A percentile compares a stretch with the other conserved stretches of the same genome.
These are phyloP conservation scores for Bibio marci DNA, from an alignment of 2,888 invertebrate genomes.

Conservation along the genomic window DNA sequence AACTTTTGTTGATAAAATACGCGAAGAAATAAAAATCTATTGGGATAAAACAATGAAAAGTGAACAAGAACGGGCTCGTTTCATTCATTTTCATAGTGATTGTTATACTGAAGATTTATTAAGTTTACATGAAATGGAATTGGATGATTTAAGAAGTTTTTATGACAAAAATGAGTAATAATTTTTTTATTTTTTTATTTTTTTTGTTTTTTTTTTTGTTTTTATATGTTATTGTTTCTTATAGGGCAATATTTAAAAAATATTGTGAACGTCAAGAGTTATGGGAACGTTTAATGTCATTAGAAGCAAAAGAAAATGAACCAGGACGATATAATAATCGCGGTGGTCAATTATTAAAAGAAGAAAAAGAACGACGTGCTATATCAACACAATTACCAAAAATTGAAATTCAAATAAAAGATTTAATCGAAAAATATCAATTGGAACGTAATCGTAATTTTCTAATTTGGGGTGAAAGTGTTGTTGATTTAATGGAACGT, in stretches of 20 bases:
- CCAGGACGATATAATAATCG: conserved; percentile 73
- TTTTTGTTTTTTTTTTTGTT: conserved; percentile 3
- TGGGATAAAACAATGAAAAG: conserved; percentile 67
- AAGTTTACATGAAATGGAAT: conserved; percentile 59
- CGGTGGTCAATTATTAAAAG: conserved; percentile 68
- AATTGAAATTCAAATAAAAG: conserved; percentile 46
- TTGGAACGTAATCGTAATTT: conserved; percentile 35
- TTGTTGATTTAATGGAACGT: conserved; percentile 40
- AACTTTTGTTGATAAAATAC: conserved; percentile 35
- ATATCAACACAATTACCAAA: conserved; percentile 54
- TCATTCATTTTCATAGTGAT: conserved; percentile 44
- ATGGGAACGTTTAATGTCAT: conserved; percentile 57
- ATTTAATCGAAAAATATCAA: conserved; percentile 37
- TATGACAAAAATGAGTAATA: conserved; percentile 44
- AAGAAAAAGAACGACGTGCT: conserved; percentile 73
- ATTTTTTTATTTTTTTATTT: conserved; percentile 2
- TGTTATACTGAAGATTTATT: conserved; percentile 66
- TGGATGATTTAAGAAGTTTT: conserved; percentile 46
- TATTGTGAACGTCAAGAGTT: conserved; percentile 47
- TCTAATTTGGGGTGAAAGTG: conserved; percentile 41
- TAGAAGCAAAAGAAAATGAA: conserved; percentile 60
- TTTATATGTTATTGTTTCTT: conserved; percentile 4
- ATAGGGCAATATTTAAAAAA: conserved; percentile 44
- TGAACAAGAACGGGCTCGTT: conserved; percentile 39
- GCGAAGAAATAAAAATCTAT: conserved; percentile 49